Base-by-base conservation (phyloP, 2,113 vertebrate species). In the Lampris incognitus region DNA sequence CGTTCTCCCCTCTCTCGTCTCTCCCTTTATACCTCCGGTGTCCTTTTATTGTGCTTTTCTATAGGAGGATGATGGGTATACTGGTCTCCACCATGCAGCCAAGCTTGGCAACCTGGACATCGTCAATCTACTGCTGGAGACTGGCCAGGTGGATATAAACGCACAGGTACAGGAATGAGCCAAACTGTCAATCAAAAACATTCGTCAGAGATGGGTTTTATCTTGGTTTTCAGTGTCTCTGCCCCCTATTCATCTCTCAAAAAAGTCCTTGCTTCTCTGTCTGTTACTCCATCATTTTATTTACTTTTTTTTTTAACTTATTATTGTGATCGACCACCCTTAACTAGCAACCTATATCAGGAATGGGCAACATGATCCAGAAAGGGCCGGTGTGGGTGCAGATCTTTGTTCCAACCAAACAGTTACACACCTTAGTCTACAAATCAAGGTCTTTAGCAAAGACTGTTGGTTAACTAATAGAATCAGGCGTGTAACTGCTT, bases 71-170 rank as follows among this genome's bases (percentile, higher is more conserved):
- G 96, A 97, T 0, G 96, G 96, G 1, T 97, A 97, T 13, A 97
- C 97, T 1, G 97, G 97, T 55, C 96, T 98, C 10, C 97, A 98
- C 74, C 96, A 97, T 0, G 96, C 97, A 3, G 96, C 97, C 86
- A 98, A 98, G 78, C 92, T 94, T 42, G 97, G 97, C 46, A 97
- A 93, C 81, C 85, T 96, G 73, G 95, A 97, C 70, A 96, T 97
- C 77, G 94, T 98, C 42, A 94, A 72, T 42, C 93, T 97, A 88
- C 91, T 98, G 42, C 91, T 98, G 38, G 94, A 96, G 86, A 98
- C 96, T 0, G 97, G 97, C 2, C 96, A 97, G 83, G 97, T 96
- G 78, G 96, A 98, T 6, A 94, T 98, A 2, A 98, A 98, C 0
- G 95, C 96, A 24, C 96, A 98, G 95, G 97, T 97, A 81, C 24